These are phyloP conservation scores for Alces alces DNA, from an alignment of 2,113 vertebrate genomes.

Conservation along the genomic window DNA sequence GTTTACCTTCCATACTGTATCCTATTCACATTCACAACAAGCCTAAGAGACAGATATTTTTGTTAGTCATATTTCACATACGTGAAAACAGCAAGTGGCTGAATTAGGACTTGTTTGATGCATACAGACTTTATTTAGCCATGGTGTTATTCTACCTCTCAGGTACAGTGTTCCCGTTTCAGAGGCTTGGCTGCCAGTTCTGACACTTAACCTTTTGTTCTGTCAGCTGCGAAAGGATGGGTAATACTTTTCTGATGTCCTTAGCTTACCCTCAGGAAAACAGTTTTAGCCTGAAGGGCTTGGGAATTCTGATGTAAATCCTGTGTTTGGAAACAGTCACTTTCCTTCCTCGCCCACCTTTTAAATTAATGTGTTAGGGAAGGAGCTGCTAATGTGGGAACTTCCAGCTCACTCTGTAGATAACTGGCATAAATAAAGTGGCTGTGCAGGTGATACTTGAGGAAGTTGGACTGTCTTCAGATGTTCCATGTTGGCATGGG, in stretches of 20 bases:
- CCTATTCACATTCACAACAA: background rate
- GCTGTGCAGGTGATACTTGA: background rate
- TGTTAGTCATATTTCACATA: constrained; percentile 26
- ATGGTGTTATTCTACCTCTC: background rate
- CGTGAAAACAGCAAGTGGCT: background rate
- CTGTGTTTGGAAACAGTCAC: background rate
- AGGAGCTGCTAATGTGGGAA: background rate
- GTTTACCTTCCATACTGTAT: background rate
- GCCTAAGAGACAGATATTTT: background rate
- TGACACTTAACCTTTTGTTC: constrained; percentile 36
- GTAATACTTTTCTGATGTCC: background rate
- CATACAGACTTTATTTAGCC: background rate
- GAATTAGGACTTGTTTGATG: background rate
- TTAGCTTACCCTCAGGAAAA: constrained; percentile 8
- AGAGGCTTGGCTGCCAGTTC: background rate
- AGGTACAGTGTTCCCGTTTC: constrained; percentile 1
- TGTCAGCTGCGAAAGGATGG: background rate
- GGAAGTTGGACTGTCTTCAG: constrained; percentile 15
- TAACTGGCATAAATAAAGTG: background rate
- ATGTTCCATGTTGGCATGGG: background rate
- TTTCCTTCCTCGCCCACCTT: background rate
- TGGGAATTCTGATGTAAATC: constrained; percentile 36
- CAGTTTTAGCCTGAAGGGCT: background rate
- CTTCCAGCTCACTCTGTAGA: background rate
- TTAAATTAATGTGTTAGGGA: background rate